Evolutionary conservation across 2,797 vertebrate genomes (phyloP).

Genomic region (Zalophus californianus): DNA sequence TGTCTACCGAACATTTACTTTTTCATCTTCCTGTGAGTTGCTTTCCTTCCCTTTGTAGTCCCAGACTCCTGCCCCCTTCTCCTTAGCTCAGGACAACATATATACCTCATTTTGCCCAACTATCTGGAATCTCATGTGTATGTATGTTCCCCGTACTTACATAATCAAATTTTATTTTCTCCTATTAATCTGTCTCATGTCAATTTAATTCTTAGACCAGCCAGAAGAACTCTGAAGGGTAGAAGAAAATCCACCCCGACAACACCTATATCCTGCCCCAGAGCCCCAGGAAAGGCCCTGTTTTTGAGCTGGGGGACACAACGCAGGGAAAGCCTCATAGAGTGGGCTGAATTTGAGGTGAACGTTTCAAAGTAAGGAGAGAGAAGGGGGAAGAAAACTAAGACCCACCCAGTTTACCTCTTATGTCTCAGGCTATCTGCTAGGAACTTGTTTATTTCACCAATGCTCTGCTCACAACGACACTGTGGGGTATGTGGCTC

Average conservation of each 20-base stretch:
- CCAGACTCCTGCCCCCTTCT: neutral
- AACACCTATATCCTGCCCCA: neutral
- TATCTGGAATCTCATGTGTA: neutral
- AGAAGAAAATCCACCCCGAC: neutral
- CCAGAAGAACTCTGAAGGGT: neutral
- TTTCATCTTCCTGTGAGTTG: neutral
- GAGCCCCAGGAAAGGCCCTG: neutral
- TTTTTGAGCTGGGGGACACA: neutral
- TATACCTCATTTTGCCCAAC: neutral
- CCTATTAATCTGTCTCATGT: neutral
- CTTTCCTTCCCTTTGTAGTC: neutral
- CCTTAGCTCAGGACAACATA: neutral
- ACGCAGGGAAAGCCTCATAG: neutral
- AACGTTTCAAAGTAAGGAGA: constrained; percentile 36
- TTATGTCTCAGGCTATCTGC: neutral
- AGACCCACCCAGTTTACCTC: neutral
- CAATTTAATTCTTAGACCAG: neutral
- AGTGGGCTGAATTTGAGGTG: neutral
- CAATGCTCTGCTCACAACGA: neutral
- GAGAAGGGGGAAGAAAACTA: neutral
- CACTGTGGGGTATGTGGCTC: neutral
- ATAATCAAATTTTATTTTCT: neutral
- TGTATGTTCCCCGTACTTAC: neutral
- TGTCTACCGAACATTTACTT: neutral
- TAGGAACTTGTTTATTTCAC: neutral